A percentile compares a stretch with the other conserved stretches of the same genome.
Conservation (phyloP, 2,888 invertebrate species). For the Gymnosoma rotundatum region DNA sequence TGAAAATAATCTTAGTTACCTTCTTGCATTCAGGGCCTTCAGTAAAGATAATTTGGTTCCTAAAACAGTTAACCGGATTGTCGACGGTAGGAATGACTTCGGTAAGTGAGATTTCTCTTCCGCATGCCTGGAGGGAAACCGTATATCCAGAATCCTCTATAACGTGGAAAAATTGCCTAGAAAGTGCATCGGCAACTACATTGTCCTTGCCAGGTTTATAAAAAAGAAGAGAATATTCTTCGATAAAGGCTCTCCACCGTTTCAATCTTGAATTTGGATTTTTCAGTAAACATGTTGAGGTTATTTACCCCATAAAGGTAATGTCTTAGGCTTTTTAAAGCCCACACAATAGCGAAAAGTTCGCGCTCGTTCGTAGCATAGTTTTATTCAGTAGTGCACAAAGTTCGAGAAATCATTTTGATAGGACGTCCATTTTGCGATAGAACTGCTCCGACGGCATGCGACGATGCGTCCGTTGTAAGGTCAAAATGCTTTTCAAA, state of each 20-base stretch:
- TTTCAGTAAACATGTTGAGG: constrained; percentile 68
- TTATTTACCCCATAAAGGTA: constrained; percentile 77
- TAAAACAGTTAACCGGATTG: neutral
- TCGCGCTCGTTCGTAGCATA: constrained; percentile 74
- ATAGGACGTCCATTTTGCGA: no score
- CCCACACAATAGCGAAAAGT: constrained; percentile 77
- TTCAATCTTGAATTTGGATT: constrained; percentile 63
- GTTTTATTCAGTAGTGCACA: no score
- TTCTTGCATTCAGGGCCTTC: neutral
- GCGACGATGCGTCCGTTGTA: no score
- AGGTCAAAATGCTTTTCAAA: no score
- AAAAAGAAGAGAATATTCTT: constrained; percentile 26
- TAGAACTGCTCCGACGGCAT: no score
- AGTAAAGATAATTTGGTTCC: neutral
- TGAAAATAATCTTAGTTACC: neutral
- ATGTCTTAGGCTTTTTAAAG: constrained; percentile 77
- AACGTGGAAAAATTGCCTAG: neutral
- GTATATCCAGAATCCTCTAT: neutral
- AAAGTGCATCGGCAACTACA: constrained; percentile 57
- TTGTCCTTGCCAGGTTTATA: constrained; percentile 64
- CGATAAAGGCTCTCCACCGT: constrained; percentile 35
- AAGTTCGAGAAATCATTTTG: no score
- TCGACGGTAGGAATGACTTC: neutral
- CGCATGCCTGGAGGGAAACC: neutral
- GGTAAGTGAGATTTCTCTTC: neutral